Conservation (phyloP, 2,113 vertebrate species). For the Sterna hirundo region DNA sequence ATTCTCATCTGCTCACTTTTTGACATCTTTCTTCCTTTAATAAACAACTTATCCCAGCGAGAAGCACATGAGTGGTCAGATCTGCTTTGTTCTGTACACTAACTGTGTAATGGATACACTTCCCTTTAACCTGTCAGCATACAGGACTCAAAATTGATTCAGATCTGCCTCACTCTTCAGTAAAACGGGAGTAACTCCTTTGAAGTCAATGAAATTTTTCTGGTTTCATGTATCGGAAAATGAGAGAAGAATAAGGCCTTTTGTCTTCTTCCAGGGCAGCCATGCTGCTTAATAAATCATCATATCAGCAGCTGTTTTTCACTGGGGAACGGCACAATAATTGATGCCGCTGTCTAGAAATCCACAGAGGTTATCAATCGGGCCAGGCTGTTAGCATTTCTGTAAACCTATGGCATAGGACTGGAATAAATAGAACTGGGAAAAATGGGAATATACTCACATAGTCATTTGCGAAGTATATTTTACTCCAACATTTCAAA, state of each 20-base stretch:
- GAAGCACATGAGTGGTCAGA: background rate
- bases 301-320: slow-evolving; percentile 44
- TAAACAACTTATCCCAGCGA: background rate
- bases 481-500: background rate
- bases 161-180: background rate
- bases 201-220: slow-evolving; percentile 51
- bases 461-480: background rate
- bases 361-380: background rate
- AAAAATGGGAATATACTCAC: background rate
- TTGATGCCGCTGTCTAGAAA: slow-evolving; percentile 12
- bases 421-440: background rate
- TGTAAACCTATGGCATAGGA: background rate
- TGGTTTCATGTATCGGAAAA: slow-evolving; percentile 32
- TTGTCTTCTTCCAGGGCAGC: slow-evolving; percentile 33
- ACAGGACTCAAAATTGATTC: background rate
- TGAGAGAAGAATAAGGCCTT: slow-evolving; percentile 27
- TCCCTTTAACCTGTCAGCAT: background rate
- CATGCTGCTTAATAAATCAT: slow-evolving; percentile 60
- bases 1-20: slow-evolving; percentile 36
- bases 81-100: background rate
- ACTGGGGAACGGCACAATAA: background rate
- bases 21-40: background rate
- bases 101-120: slow-evolving; percentile 1
- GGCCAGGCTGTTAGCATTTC: background rate
- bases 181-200: slow-evolving; percentile 4